Evolutionary conservation across 2,888 invertebrate genomes (phyloP), one percentile per base, ranked within the genome.

Genomic region (Dysmachus trigonus): DNA sequence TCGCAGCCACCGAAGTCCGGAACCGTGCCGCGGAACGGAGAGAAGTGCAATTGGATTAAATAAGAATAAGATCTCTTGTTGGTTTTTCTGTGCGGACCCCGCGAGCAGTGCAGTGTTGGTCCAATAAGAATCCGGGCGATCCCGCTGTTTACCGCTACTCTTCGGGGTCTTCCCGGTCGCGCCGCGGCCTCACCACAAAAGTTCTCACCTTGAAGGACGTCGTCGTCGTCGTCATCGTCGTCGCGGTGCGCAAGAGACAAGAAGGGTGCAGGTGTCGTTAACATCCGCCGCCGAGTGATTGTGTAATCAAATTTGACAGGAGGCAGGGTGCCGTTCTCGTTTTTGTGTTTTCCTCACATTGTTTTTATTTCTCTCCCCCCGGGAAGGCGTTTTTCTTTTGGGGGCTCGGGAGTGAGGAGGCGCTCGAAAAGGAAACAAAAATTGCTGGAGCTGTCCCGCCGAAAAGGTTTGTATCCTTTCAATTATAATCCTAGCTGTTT

Each of bases 211-310:
- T 77, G 77, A 77, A 77, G 77, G 77, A 77, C 77, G 47, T 47
- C n/a, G n/a, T n/a, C n/a, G n/a, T n/a, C n/a, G n/a, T n/a, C n/a
- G n/a, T n/a, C n/a, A n/a, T n/a, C n/a, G n/a, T n/a, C n/a, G n/a
- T n/a, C 27, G 47, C 30, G 77, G 41, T 77, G 77, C 77, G 77
- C 77, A 77, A 41, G 77, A 47, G 10, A 27, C 47, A 77, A 62
- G 62, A 62, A 77, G 77, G 77, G 77, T 77, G 77, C 77, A 77
- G 77, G 77, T 77, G 77, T 41, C 77, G 47, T 77, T 77, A 77
- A 77, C 77, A 77, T 47, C 47, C 15, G 41, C 27, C 22, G 41
- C 77, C 77, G 27, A 77, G 77, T 77, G 77, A 77, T 77, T 77
- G 77, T 77, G 77, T 77, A 77, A 77, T 77, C 77, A 47, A 27